These are phyloP conservation scores for Sarcophaga rosellei DNA, from an alignment of 2,888 invertebrate genomes.

Conservation along the genomic window DNA sequence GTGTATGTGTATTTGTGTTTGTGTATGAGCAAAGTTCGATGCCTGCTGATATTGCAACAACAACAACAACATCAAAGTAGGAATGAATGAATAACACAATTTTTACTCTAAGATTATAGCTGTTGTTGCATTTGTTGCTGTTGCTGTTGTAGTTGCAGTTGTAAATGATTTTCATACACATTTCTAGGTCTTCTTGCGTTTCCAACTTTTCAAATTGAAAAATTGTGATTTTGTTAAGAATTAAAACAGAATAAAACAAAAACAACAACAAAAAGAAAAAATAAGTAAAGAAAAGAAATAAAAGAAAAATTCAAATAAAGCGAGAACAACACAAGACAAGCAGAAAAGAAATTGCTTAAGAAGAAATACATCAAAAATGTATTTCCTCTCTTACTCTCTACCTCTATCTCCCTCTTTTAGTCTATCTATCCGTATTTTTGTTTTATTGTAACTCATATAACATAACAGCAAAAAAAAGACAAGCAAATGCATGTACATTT, in stretches of 20 bases:
- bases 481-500: constrained; percentile 40
- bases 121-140: neutral
- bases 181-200: constrained; percentile 24
- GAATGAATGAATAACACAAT: too few relatives aligned
- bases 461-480: neutral
- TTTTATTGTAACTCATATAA: neutral
- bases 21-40: neutral
- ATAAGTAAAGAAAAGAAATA: neutral
- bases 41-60: too few relatives aligned
- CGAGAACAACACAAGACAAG: neutral
- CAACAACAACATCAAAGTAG: too few relatives aligned
- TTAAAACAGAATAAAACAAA: neutral
- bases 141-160: neutral
- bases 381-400: neutral
- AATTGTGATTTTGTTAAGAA: constrained; percentile 47
- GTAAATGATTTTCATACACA: neutral
- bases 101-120: neutral
- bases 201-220: constrained; percentile 59
- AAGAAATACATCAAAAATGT: constrained; percentile 33
- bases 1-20: neutral
- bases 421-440: neutral
- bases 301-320: neutral
- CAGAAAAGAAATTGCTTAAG: neutral
- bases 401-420: too few relatives aligned
- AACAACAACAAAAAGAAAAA: constrained; percentile 8